Base-by-base conservation (phyloP, 2,888 invertebrate species). In the Acleris literana region DNA sequence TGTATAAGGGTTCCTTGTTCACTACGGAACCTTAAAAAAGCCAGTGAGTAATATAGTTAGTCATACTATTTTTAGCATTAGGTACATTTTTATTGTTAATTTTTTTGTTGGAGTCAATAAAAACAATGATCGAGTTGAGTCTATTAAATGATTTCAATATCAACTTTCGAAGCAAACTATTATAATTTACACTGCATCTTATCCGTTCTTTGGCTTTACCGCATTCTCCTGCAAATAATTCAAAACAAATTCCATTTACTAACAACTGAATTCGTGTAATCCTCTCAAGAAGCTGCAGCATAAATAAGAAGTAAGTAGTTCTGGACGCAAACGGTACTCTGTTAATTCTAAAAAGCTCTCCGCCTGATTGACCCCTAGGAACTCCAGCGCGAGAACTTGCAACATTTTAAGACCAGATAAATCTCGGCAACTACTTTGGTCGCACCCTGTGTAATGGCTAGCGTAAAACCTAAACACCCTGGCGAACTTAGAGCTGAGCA, bases 261-360 rank as follows among this genome's bases (percentile, higher is more conserved):
- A 77, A 79, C 76, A 81, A 82, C 83, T 80, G 74, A 75, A 74
- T 72, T 25, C 20, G 39, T 39, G 71, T 73, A 72, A 71, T 76
- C 79, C 79, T 82, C 76, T 76, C 71, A 68, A 53, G 72, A 74
- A 80, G 76, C 80, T 80, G 79, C 81, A 73, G 70, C 74, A 75
- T 84, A 83, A 85, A 84, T 85, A 85, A 81, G 77, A 79, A 80
- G 77, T 77, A 79, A 80, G 77, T 77, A 75, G 78, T 74, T 74
- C 66, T 74, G 75, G 73, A 80, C 74, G 79, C 81, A 79, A 84
- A 80, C 75, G 76, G 79, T 77, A 80, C 81, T 80, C 80, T 83
- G 85, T 85, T 85, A 85, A 86, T 85, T 87, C 84, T 82, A 80
- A 83, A 83, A 84, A 83, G 86, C 87, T 86, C 79, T 88, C 72